Evolutionary conservation across 2,888 invertebrate genomes (phyloP).

Genomic region (Eilema caniola): DNA sequence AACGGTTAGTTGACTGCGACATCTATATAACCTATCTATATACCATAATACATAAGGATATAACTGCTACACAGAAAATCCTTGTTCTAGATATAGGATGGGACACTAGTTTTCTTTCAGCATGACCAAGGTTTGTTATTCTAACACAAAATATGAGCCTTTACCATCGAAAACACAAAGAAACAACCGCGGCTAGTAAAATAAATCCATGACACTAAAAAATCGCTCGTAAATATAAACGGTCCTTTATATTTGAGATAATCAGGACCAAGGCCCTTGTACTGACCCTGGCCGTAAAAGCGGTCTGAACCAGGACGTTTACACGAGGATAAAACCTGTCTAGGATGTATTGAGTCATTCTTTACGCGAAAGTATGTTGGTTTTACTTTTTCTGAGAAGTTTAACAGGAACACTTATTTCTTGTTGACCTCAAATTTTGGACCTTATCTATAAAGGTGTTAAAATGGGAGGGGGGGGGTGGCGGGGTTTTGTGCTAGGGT

Average conservation of each 20-base stretch:
- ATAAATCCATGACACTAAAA: neutral
- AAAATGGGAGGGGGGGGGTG: too few species aligned
- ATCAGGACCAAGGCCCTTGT: slow-evolving; percentile 13
- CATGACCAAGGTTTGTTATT: neutral
- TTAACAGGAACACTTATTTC: slow-evolving; percentile 11
- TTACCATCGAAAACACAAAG: neutral
- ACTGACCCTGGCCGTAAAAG: slow-evolving; percentile 15
- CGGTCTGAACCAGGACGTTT: slow-evolving; percentile 9
- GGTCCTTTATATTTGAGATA: slow-evolving; percentile 10
- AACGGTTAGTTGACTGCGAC: too few species aligned
- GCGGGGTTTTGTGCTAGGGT: too few species aligned
- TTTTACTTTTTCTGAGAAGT: slow-evolving; percentile 15
- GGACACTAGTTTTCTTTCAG: neutral
- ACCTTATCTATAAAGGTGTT: too few species aligned
- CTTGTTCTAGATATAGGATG: neutral
- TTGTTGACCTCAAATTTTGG: neutral
- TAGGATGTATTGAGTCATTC: slow-evolving; percentile 9
- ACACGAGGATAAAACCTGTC: slow-evolving; percentile 20
- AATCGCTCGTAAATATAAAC: neutral
- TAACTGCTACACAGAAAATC: neutral
- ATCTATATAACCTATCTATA: too few species aligned
- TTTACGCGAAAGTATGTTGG: slow-evolving; percentile 17
- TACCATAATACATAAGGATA: neutral
- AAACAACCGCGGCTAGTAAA: neutral
- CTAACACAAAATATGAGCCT: neutral